Conservation (phyloP, 2,797 vertebrate species). For the Merluccius polli region DNA sequence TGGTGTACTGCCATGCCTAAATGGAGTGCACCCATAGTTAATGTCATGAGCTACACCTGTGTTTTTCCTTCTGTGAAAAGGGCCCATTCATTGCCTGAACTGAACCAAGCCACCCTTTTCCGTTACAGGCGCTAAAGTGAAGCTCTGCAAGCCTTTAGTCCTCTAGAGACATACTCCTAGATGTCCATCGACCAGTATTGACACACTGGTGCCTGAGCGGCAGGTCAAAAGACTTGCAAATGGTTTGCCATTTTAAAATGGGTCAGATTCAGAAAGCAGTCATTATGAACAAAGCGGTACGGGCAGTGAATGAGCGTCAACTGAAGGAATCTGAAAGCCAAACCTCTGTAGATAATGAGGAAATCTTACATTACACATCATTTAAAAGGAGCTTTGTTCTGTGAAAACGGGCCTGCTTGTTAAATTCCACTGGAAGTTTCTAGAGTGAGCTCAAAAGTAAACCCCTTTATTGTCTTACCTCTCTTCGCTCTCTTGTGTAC, state of each 20-base stretch:
- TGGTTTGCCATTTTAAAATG: neutral
- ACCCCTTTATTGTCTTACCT: slow-evolving; percentile 5
- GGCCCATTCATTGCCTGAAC: neutral
- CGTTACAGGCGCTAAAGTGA: neutral
- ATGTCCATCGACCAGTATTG: slow-evolving; percentile 13
- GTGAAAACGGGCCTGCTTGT: neutral
- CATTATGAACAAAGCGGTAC: neutral
- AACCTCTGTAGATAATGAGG: neutral
- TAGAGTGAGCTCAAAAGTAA: slow-evolving; percentile 4
- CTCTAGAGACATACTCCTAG: neutral
- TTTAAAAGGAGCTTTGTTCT: neutral
- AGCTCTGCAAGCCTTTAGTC: neutral
- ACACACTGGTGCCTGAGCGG: slow-evolving; percentile 11
- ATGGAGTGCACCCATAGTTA: no score
- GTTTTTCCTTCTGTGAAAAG: no score
- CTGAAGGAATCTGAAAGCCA: neutral
- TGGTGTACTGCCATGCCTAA: no score
- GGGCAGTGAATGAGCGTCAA: neutral
- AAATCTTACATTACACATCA: neutral
- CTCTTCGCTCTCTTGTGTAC: slow-evolving; percentile 8
- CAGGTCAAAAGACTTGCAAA: slow-evolving; percentile 10
- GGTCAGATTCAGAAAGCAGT: neutral
- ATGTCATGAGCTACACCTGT: no score
- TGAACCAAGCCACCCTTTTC: neutral
- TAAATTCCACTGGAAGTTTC: slow-evolving; percentile 2